phyloP scores from a whole-genome alignment of 1,140 invertebrate genomes.

The Camponotus vicinus region DNA sequence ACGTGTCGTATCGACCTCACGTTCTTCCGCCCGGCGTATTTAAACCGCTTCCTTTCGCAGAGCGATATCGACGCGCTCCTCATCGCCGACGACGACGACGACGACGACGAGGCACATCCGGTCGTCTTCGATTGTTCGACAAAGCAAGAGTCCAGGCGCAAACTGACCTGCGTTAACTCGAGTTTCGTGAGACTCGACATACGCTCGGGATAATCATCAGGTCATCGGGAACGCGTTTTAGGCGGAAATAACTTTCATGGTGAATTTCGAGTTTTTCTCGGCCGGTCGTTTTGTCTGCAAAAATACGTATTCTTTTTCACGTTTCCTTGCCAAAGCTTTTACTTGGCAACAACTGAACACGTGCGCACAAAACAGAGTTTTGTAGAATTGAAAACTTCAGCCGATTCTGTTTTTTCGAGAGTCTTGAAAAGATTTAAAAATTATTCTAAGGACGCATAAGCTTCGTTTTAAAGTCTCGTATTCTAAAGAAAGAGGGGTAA shows the following conservation, averaged over 20 bases:
- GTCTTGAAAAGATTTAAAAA: conserved; percentile 5
- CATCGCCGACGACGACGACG: conserved; percentile 8
- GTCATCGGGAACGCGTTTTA: neutral
- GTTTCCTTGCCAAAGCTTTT: neutral
- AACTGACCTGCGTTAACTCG: conserved; percentile 82
- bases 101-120: conserved; percentile 42
- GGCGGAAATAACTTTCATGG: conserved; percentile 46
- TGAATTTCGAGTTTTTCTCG: conserved; percentile 29
- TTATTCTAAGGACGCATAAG: neutral
- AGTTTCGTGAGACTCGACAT: conserved; percentile 82
- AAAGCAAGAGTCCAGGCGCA: conserved; percentile 5
- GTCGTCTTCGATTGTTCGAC: conserved; percentile 31
- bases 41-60: conserved; percentile 65
- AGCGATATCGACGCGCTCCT: conserved; percentile 15
- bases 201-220: conserved; percentile 79
- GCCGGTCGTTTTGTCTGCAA: neutral
- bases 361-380: neutral
- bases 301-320: neutral
- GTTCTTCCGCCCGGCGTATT: conserved; percentile 53
- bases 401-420: neutral
- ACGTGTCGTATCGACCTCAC: conserved; percentile 67
- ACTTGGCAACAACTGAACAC: neutral
- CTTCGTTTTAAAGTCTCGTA: neutral
- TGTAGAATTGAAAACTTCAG: neutral
- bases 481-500: neutral